Evolutionary conservation across 2,113 vertebrate species (phyloP).

Genomic region (Falco punctatus): DNA sequence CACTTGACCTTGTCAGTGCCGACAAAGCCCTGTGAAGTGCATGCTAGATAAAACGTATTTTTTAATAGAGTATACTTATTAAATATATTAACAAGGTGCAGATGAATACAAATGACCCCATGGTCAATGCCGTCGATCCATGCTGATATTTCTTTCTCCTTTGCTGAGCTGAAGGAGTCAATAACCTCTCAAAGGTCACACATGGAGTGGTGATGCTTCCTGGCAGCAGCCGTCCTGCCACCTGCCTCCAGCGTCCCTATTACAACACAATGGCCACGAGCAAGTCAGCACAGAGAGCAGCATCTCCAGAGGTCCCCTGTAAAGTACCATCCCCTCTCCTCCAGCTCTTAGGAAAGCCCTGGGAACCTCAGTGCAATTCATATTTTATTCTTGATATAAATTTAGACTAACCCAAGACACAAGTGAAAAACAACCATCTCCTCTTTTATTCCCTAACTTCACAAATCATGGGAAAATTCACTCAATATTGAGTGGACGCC

Average conservation of each 20-base stretch:
- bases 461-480: not conserved
- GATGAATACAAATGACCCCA: slow-evolving; percentile 49
- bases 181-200: not conserved
- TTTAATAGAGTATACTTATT: slow-evolving; percentile 52
- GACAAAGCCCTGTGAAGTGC: slow-evolving; percentile 18
- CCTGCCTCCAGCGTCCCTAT: not conserved
- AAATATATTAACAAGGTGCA: slow-evolving; percentile 34
- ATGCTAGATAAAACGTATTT: slow-evolving; percentile 38
- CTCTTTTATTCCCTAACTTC: not conserved
- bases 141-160: not conserved
- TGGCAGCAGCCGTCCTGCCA: not conserved
- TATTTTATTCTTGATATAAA: not conserved
- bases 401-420: not conserved
- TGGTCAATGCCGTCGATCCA: not conserved
- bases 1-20: slow-evolving; percentile 57
- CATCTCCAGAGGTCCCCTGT: not conserved
- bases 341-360: not conserved
- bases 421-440: not conserved
- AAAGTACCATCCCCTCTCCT: not conserved
- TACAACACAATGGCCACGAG: fast-evolving
- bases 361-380: not conserved
- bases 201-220: not conserved
- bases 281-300: not conserved
- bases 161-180: slow-evolving; percentile 23
- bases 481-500: fast-evolving